Percentiles rank a stretch among this genome's conserved stretches.
phyloP scores from a whole-genome alignment of 2,888 invertebrate species.

The Pheosia tremula region DNA sequence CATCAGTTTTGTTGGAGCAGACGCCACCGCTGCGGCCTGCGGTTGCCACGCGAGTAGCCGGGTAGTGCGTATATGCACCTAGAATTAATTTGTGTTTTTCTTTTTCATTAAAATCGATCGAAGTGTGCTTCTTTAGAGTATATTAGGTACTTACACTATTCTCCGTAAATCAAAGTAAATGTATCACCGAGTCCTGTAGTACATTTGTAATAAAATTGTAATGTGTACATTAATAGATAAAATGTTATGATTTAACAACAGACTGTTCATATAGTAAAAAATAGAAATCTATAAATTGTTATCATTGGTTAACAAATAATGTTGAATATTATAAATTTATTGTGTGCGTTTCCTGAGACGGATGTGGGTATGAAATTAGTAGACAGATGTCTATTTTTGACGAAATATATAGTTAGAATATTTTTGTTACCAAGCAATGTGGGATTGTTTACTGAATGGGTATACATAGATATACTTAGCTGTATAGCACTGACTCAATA shows the following conservation, averaged over 20 bases:
- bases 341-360: constrained; percentile 76
- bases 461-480: constrained; percentile 59
- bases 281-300: constrained; percentile 78
- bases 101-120: background rate
- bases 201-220: constrained; percentile 42
- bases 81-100: background rate
- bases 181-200: background rate
- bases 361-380: constrained; percentile 70
- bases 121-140: background rate
- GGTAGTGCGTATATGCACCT: too few relatives aligned
- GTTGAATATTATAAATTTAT: constrained; percentile 82
- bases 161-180: too few relatives aligned
- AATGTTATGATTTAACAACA: constrained; percentile 51
- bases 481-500: constrained; percentile 64
- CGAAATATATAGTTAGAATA: constrained; percentile 73
- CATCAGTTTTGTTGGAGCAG: too few relatives aligned
- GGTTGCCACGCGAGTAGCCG: too few relatives aligned
- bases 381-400: constrained; percentile 80
- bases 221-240: constrained; percentile 53
- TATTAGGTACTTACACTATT: too few relatives aligned
- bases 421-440: constrained; percentile 78
- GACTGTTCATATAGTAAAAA: constrained; percentile 74
- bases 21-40: too few relatives aligned
- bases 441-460: constrained; percentile 76
- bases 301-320: constrained; percentile 80